Base-by-base conservation (phyloP, 2,797 vertebrate genomes). In the Hephaestus fuliginosus region DNA sequence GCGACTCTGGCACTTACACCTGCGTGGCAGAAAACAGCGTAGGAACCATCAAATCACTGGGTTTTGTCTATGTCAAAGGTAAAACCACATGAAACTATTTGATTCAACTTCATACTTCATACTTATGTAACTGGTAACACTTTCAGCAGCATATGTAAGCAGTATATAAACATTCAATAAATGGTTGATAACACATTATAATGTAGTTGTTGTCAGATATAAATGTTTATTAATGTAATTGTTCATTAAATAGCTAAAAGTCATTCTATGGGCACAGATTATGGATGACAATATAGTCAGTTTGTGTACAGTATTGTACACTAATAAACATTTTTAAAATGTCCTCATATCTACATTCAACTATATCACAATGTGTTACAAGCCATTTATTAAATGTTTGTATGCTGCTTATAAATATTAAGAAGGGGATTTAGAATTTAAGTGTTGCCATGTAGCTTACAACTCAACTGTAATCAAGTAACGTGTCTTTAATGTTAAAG, bases 31-130 rank as follows among this genome's bases (percentile, higher is more conserved):
- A 98, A 92, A 99, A 99, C 92, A 88, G 52, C 0, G 96, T 97
- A 25, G 97, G 97, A 86, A 95, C 95, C 75, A 94, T 99, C 88
- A 98, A 96, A 88, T 97, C 98, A 3, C 90, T 98, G 85, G 97
- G 96, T 28, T 97, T 96, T 44, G 97, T 99, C 51, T 97, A 97
- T 11, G 97, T 99, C 84, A 99, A 98, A 98, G 98, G 98, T 99
- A 93, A 18, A 87, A 30, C 0, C 1, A 43, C 5, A 3, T 53
- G 12, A 70, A 75, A 20, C 20, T 7, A 18, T 43, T 30, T 57
- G 11, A 43, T 5, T 73, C 4, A 2, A 1, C 2, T 33, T 36
- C 0, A 22, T 13, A 33, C 30, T 51, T 70, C 30, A 33, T 41
- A 41, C 2, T 4, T 55, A 14, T 52, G 12, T 41, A 39, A 2